phyloP scores from a whole-genome alignment of 1,140 invertebrate genomes.

The Drosophila pseudoananassae region DNA sequence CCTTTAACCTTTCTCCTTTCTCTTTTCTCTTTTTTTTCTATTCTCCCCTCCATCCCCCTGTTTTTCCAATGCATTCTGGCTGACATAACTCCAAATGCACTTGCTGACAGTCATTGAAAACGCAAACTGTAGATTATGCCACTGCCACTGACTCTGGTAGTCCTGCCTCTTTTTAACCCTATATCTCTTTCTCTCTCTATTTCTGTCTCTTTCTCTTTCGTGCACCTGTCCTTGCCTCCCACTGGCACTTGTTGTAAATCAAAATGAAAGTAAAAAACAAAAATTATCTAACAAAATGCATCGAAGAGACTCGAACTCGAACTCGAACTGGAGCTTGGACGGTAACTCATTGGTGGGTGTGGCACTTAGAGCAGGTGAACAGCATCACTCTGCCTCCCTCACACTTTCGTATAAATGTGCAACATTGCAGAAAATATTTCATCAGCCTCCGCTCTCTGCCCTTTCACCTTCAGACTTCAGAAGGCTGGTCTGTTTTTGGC shows the following conservation, averaged over 20 bases:
- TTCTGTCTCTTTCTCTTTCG: neutral
- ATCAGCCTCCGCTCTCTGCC: conserved; percentile 5
- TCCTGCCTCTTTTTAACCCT: neutral
- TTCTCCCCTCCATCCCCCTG: too few species aligned
- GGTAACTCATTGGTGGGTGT: conserved; percentile 24
- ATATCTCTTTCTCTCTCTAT: neutral
- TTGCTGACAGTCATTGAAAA: conserved; percentile 59
- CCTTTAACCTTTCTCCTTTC: neutral
- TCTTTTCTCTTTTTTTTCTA: neutral
- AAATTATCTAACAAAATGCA: conserved; percentile 57
- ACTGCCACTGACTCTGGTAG: conserved; percentile 11
- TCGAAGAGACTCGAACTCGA: conserved; percentile 23
- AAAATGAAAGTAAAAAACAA: conserved; percentile 31
- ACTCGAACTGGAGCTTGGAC: neutral
- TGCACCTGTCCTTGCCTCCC: neutral
- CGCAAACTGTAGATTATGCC: conserved; percentile 57
- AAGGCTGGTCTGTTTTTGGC: conserved; percentile 34
- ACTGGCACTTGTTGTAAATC: conserved; percentile 47
- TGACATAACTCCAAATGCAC: conserved; percentile 50
- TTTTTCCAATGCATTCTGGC: neutral
- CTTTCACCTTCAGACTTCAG: conserved; percentile 17
- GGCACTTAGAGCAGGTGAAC: conserved; percentile 16
- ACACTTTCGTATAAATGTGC: conserved; percentile 12
- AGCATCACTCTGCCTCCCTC: neutral
- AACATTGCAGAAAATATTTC: conserved; percentile 48